Evolutionary conservation across 2,797 vertebrate species (phyloP), one percentile per base, ranked within the genome.

Genomic region (Taeniopygia guttata): DNA sequence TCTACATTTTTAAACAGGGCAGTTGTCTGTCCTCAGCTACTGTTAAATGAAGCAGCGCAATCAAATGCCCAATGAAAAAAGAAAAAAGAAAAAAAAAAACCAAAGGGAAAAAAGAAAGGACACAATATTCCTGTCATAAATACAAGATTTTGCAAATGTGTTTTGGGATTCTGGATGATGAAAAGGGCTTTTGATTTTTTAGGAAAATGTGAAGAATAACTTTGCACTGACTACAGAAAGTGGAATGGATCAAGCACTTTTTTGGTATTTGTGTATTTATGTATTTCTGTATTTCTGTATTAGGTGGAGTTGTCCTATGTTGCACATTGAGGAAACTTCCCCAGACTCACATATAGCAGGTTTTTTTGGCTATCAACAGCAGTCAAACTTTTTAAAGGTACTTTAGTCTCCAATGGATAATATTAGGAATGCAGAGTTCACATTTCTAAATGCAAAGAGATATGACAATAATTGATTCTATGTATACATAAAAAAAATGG

Each of bases 331-430:
- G 62, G 66, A 90, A 91, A 45, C 3, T 17, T 67, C 26, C 54
- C 45, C 23, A 59, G 46, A 15, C 7, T 58, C 43, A 68, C 2
- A 45, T 2, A 3, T 5, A 42, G 15, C 15, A 45, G 0, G 0
- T 2, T 85, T 60, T 58, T 52, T 25, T 29, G 66, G 38, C 30
- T 94, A 52, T 84, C 20, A 70, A 52, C 29, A 89, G 48, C 54
- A 79, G 43, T 21, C 59, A 83, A 51, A 59, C 16, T 36, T 93
- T 67, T 74, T 27, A 87, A 77, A 70, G 42, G 20, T 70, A 73
- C 16, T 81, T 67, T n/a, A 56, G 32, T 42, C 14, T 92, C 69
- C 42, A 74, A 8, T 20, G 38, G 52, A 81, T 86, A 89, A 49
- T 32, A 85, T 4, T 32, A 67, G 58, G 25, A 81, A 87, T n/a